phyloP scores from a whole-genome alignment of 2,113 vertebrate species.

The Megaceryle torquata region DNA sequence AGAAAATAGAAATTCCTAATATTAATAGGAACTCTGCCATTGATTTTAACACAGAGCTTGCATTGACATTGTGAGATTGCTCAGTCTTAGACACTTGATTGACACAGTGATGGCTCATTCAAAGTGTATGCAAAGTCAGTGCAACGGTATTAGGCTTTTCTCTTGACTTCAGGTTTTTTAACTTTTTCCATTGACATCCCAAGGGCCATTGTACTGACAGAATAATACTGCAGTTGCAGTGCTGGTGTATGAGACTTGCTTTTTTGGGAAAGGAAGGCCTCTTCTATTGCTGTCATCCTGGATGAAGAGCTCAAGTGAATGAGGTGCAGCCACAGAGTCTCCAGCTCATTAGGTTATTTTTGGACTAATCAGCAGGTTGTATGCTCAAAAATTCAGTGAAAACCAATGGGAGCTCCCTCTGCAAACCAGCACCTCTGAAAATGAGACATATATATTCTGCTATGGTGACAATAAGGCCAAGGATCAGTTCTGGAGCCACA shows the following conservation, averaged over 20 bases:
- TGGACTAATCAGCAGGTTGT: background rate
- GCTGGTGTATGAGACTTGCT: background rate
- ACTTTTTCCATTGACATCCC: slow-evolving; percentile 63
- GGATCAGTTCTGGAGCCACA: slow-evolving; percentile 18
- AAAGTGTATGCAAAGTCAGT: slow-evolving; percentile 69
- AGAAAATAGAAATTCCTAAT: slow-evolving; percentile 62
- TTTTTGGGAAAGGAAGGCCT: background rate
- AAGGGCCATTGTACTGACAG: slow-evolving; percentile 62
- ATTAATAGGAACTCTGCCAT: slow-evolving; percentile 67
- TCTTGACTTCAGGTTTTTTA: slow-evolving; percentile 68
- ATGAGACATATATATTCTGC: background rate
- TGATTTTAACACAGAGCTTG: slow-evolving; percentile 62
- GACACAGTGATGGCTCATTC: slow-evolving; percentile 73
- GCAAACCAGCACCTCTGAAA: background rate
- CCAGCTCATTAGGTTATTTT: background rate
- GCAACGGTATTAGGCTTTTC: slow-evolving; percentile 56
- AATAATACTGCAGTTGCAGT: slow-evolving; percentile 37
- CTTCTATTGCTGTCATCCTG: background rate
- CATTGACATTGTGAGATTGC: slow-evolving; percentile 65
- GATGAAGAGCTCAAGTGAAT: background rate
- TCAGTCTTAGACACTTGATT: slow-evolving; percentile 71
- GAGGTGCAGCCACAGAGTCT: background rate
- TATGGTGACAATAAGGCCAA: background rate
- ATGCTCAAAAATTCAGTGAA: background rate
- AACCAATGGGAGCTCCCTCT: background rate